Conservation (phyloP, 1,140 invertebrate species). For the Pseudomyrmex concolor region DNA sequence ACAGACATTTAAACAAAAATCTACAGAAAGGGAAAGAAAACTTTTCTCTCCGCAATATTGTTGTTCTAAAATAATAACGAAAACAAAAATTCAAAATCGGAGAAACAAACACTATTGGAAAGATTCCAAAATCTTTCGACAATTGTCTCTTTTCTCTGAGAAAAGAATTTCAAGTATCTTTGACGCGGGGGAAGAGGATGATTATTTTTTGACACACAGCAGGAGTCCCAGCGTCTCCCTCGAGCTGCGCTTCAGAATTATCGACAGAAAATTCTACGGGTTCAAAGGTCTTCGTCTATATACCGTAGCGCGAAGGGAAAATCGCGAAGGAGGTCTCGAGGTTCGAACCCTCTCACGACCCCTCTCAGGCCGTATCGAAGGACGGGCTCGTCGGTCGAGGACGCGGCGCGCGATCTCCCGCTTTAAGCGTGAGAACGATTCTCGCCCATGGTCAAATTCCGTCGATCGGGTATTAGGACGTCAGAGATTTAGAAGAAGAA, state of each 20-base stretch:
- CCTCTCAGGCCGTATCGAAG: constrained; percentile 50
- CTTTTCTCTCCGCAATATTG: too few relatives aligned
- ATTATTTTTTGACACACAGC: constrained; percentile 39
- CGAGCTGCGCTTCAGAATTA: constrained; percentile 58
- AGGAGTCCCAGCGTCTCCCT: background rate
- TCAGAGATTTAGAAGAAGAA: constrained; percentile 70
- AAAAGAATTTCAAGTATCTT: constrained; percentile 11
- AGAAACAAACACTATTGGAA: too few relatives aligned
- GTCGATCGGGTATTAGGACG: constrained; percentile 75
- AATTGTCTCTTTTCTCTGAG: too few relatives aligned
- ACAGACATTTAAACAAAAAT: too few relatives aligned
- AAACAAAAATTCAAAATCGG: too few relatives aligned
- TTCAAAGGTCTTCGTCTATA: constrained; percentile 74
- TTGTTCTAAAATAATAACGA: too few relatives aligned
- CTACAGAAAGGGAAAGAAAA: too few relatives aligned
- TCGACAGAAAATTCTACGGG: constrained; percentile 73
- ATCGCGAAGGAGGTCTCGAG: constrained; percentile 62
- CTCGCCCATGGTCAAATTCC: constrained; percentile 76
- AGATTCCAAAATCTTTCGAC: background rate
- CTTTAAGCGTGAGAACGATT: constrained; percentile 76
- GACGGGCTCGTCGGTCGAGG: constrained; percentile 31
- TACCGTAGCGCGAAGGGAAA: constrained; percentile 48
- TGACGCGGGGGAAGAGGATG: too few relatives aligned
- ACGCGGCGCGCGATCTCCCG: constrained; percentile 36
- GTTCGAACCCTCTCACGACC: constrained; percentile 79